Evolutionary conservation across 2,113 vertebrate genomes (phyloP).

Genomic region (Alexandromys fortis): DNA sequence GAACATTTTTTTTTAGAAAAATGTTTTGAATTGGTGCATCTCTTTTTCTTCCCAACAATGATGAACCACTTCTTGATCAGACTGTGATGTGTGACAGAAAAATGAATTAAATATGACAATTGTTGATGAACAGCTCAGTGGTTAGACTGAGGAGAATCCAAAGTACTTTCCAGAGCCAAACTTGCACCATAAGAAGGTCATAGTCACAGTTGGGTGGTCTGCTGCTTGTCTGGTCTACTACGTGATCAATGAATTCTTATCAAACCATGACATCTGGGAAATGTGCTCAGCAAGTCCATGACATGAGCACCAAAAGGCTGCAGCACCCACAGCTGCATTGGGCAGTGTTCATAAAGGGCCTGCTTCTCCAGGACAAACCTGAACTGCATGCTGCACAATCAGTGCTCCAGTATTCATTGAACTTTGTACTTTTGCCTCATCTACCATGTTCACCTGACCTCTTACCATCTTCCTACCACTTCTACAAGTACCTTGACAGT

Average conservation of each 20-base stretch:
- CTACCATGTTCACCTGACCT: not conserved
- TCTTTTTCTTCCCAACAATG: not conserved
- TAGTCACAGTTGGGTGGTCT: not conserved
- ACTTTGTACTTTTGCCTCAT: not conserved
- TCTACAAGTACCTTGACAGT: not conserved
- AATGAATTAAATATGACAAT: not conserved
- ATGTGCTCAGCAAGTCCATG: not conserved
- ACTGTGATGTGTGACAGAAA: not conserved
- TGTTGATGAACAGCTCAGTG: not conserved
- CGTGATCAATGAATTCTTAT: not conserved
- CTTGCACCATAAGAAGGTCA: not conserved
- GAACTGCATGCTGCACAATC: not conserved
- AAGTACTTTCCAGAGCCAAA: not conserved
- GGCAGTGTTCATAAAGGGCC: not conserved
- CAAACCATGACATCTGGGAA: not conserved
- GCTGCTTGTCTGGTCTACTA: too few species aligned
- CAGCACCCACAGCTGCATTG: not conserved
- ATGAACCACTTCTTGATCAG: not conserved
- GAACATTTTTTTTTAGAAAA: not conserved
- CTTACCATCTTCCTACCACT: not conserved
- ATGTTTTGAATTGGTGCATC: not conserved
- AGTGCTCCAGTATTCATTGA: not conserved
- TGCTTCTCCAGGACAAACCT: not conserved
- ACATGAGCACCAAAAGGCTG: not conserved
- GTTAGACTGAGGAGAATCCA: not conserved